phyloP scores from a whole-genome alignment of 2,113 vertebrate genomes.

The Atlantisia rogersi region DNA sequence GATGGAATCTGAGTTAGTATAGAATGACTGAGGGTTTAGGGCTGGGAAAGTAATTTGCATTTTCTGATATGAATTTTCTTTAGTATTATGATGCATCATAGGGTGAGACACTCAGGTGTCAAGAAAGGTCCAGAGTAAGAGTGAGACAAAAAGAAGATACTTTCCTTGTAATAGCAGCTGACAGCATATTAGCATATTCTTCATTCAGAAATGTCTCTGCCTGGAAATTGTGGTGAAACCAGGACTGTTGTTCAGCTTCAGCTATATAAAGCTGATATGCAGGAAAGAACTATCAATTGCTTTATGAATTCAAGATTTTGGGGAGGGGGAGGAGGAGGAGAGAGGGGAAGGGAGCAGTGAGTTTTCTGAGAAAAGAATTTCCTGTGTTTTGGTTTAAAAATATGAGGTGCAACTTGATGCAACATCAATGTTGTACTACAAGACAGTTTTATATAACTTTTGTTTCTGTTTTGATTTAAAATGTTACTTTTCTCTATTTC shows the following conservation, averaged over 20 bases:
- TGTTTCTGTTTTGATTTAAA: neutral
- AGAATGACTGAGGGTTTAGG: neutral
- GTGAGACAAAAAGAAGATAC: neutral
- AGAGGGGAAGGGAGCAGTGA: no score
- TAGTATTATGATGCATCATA: neutral
- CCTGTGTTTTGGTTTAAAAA: neutral
- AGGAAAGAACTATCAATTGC: neutral
- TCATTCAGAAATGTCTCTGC: neutral
- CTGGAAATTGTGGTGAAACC: neutral
- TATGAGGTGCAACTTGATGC: neutral
- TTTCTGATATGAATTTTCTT: neutral
- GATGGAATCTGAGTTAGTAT: neutral
- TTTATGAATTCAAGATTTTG: neutral
- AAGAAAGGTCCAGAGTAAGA: neutral
- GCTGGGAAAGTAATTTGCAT: neutral
- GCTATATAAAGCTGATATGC: neutral
- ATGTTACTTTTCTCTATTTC: neutral
- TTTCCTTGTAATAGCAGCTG: neutral
- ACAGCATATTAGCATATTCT: neutral
- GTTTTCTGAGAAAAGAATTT: neutral
- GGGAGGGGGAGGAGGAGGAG: no score
- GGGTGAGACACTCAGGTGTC: neutral
- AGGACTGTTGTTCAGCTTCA: neutral
- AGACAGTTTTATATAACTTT: neutral
- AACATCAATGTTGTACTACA: neutral